These are phyloP conservation scores for rat (Rattus norvegicus) DNA, from an alignment of 2,113 vertebrate genomes.

Conservation along the genomic window GRCr8 NC_086026.1:69033001-69033500, in stretches of 20 bases:
- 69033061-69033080: slow-evolving; percentile 48
- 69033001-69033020: neutral
- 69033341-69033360: slow-evolving; percentile 23
- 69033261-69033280: neutral
- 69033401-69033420: slow-evolving; percentile 43
- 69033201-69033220: neutral
- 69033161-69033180: neutral
- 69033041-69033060: slow-evolving; percentile 29
- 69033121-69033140: neutral
- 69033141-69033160: slow-evolving; percentile 17
- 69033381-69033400: neutral
- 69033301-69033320: neutral
- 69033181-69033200: neutral
- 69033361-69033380: slow-evolving; percentile 46
- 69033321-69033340: neutral
- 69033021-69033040: slow-evolving; percentile 43
- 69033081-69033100: slow-evolving; percentile 47
- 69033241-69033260: neutral
- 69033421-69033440: slow-evolving; percentile 37
- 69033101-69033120: slow-evolving; percentile 35
- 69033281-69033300: slow-evolving; percentile 33
- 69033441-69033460: slow-evolving; percentile 41
- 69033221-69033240: neutral
- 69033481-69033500: slow-evolving; percentile 1
- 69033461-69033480: slow-evolving; percentile 17